Conservation (phyloP, 2,113 vertebrate species). For the Platichthys flesus region DNA sequence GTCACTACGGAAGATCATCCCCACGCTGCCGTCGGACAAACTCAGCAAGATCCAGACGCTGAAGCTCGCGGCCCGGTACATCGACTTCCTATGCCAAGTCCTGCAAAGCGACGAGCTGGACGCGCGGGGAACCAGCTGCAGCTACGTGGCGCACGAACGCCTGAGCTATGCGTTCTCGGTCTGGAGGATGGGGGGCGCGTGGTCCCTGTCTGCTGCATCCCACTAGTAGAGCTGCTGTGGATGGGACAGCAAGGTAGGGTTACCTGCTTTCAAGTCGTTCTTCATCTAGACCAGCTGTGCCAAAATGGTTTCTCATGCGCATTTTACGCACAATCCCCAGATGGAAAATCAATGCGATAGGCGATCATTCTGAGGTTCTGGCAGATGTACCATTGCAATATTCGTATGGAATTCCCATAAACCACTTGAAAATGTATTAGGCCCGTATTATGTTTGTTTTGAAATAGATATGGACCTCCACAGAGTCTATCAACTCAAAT, state of each 20-base stretch:
- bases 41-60: conserved; percentile 99
- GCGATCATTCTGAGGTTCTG: background rate
- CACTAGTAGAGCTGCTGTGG: conserved; percentile 83
- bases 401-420: background rate
- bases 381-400: background rate
- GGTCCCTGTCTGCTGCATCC: conserved; percentile 95
- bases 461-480: background rate
- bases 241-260: conserved; percentile 51
- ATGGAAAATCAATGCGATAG: background rate
- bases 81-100: conserved; percentile 97
- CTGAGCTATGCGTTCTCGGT: conserved; percentile 99
- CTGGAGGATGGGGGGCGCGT: conserved; percentile 98
- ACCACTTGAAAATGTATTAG: background rate
- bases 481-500: background rate
- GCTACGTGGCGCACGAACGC: conserved; percentile 97
- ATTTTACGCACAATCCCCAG: conserved; percentile 41
- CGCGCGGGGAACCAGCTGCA: conserved; percentile 97
- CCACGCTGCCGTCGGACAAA: conserved; percentile 97
- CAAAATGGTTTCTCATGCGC: background rate
- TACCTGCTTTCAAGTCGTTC: conserved; percentile 5
- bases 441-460: background rate
- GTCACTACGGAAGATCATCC: conserved; percentile 96
- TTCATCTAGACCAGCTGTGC: conserved; percentile 3
- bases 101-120: conserved; percentile 98
- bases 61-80: conserved; percentile 96